Percentiles rank a stretch among this genome's conserved stretches.
Conservation (phyloP, 2,888 invertebrate genomes). For the Lissonota sp. region DNA sequence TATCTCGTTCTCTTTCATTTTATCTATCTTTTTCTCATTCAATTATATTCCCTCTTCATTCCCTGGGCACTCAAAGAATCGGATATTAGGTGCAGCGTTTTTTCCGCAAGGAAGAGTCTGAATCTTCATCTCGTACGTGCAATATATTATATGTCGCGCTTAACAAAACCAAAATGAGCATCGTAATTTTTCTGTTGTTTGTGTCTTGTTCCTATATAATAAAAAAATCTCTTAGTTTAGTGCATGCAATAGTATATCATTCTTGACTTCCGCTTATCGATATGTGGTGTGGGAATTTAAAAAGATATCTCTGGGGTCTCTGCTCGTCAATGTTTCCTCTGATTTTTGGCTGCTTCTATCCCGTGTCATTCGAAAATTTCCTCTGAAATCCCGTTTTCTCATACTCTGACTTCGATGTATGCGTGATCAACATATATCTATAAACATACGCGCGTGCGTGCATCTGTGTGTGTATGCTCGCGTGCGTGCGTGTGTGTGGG, state of each 20-base stretch:
- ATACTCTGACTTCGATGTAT: constrained; percentile 4
- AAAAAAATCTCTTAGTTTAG: too few species aligned
- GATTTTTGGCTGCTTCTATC: constrained; percentile 20
- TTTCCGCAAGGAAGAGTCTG: not conserved
- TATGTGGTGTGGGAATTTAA: not conserved
- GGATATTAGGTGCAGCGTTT: not conserved
- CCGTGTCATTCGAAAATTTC: constrained; percentile 29
- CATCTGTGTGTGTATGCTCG: not conserved
- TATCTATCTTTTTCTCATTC: not conserved
- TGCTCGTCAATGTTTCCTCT: constrained; percentile 17
- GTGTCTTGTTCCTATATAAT: too few species aligned
- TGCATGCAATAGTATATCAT: too few species aligned
- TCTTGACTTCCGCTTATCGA: not conserved
- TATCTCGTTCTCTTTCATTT: not conserved
- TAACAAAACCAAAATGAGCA: not conserved
- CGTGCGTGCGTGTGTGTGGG: constrained; percentile 4
- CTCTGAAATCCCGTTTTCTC: constrained; percentile 49
- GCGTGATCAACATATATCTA: too few species aligned
- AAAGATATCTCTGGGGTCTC: constrained; percentile 8
- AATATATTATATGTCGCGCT: not conserved
- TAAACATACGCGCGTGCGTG: not conserved
- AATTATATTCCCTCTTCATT: too few species aligned
- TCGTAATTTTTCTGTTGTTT: not conserved
- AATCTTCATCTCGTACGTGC: not conserved
- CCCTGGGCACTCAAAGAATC: constrained; percentile 19